A percentile compares a stretch with the other conserved stretches of the same genome.
phyloP scores from a whole-genome alignment of 2,113 vertebrate species.

The Microtus montanus region DNA sequence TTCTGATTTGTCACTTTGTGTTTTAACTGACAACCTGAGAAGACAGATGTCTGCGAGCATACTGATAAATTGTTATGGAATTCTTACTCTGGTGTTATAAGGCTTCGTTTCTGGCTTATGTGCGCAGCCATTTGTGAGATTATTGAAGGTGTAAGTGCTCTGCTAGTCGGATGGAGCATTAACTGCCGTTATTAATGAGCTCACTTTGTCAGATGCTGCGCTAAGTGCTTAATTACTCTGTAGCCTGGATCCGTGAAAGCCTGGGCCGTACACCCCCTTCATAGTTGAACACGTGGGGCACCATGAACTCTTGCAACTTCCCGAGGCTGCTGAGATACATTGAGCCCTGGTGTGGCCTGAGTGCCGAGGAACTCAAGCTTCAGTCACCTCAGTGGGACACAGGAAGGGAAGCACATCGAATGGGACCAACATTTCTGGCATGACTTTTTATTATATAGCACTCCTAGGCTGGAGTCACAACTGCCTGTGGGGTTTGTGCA shows the following conservation, averaged over 20 bases:
- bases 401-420: not conserved
- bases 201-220: rapidly evolving
- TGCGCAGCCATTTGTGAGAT: rapidly evolving
- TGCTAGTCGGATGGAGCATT: not conserved
- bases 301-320: not conserved
- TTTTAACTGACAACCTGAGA: not conserved
- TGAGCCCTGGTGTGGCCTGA: rapidly evolving
- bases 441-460: not conserved
- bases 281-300: rapidly evolving
- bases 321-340: not conserved
- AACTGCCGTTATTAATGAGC: rapidly evolving
- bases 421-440: not conserved
- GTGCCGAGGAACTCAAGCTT: not conserved
- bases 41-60: not conserved
- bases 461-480: no score
- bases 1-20: not conserved
- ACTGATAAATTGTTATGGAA: not conserved
- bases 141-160: not conserved
- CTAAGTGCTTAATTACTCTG: not conserved
- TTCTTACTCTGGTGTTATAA: not conserved
- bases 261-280: rapidly evolving
- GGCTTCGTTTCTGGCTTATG: not conserved
- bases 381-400: no score
- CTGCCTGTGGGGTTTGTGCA: not conserved
- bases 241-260: not conserved